Evolutionary conservation across 1,140 invertebrate species (phyloP).

Genomic region (Paraescarpia echinospica): DNA sequence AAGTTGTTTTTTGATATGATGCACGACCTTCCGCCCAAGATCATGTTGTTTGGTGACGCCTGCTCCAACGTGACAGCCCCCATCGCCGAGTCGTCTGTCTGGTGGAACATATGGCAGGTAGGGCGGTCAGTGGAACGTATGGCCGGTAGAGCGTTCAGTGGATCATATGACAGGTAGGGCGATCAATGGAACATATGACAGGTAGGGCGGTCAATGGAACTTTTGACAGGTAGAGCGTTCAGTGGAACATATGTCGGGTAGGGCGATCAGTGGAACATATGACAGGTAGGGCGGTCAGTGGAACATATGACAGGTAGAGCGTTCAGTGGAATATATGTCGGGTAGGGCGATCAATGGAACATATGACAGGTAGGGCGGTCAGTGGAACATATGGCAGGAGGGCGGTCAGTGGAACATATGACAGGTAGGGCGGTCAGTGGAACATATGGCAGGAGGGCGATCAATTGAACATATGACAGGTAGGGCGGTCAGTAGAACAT

Average conservation of each 20-base stretch:
- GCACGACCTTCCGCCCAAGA: slow-evolving; percentile 82
- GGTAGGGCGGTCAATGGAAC: not conserved
- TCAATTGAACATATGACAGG: not conserved
- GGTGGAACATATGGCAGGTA: slow-evolving; percentile 93
- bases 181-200: not conserved
- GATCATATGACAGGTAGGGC: not conserved
- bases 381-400: not conserved
- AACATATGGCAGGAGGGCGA: not conserved
- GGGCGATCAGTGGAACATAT: not conserved
- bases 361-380: not conserved
- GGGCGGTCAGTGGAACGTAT: not conserved
- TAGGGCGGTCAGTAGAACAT: not conserved
- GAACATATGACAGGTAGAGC: not conserved
- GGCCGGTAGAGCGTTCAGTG: not conserved
- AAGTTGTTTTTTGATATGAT: slow-evolving; percentile 99
- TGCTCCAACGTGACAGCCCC: slow-evolving; percentile 96
- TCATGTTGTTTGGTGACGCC: slow-evolving; percentile 94
- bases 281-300: not conserved
- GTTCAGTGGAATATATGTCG: not conserved
- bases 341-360: not conserved
- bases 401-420: not conserved
- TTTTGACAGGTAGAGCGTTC: not conserved
- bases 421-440: not conserved
- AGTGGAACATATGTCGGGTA: not conserved
- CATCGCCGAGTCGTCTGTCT: slow-evolving; percentile 94